These are phyloP conservation scores for Stictonetta naevosa DNA, from an alignment of 2,113 vertebrate genomes.

Conservation along the genomic window DNA sequence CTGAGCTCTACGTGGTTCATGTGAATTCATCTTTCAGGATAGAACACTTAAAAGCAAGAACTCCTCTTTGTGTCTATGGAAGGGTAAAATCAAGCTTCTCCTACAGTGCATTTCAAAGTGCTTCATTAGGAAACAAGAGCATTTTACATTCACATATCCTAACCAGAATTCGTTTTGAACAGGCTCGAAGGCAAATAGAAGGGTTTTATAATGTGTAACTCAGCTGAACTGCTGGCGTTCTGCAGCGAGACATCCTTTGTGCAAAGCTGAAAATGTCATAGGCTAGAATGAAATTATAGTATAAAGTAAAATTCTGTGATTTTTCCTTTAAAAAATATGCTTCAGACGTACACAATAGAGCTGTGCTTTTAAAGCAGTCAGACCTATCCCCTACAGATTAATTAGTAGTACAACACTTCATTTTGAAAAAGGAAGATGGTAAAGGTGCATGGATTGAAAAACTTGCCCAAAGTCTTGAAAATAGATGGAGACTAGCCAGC, in stretches of 20 bases:
- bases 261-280: constrained; percentile 62
- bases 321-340: constrained; percentile 46
- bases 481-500: not conserved
- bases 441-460: constrained; percentile 13
- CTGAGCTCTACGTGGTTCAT: constrained; percentile 25
- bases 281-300: constrained; percentile 28
- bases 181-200: constrained; percentile 61
- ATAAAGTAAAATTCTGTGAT: constrained; percentile 44
- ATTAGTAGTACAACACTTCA: constrained; percentile 49
- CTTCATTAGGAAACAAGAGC: constrained; percentile 55
- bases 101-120: constrained; percentile 35
- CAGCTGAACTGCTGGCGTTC: constrained; percentile 1
- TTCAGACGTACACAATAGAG: constrained; percentile 26
- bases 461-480: constrained; percentile 33
- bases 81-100: constrained; percentile 56
- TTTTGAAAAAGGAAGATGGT: constrained; percentile 45
- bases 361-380: constrained; percentile 50
- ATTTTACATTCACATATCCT: constrained; percentile 54
- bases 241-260: constrained; percentile 51
- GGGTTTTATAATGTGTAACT: constrained; percentile 50
- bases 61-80: constrained; percentile 51
- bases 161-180: constrained; percentile 57
- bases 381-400: constrained; percentile 63
- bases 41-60: constrained; percentile 53
- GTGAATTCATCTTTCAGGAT: constrained; percentile 44